Evolutionary conservation across 1,140 invertebrate species (phyloP).

Genomic region (Formica exsecta): DNA sequence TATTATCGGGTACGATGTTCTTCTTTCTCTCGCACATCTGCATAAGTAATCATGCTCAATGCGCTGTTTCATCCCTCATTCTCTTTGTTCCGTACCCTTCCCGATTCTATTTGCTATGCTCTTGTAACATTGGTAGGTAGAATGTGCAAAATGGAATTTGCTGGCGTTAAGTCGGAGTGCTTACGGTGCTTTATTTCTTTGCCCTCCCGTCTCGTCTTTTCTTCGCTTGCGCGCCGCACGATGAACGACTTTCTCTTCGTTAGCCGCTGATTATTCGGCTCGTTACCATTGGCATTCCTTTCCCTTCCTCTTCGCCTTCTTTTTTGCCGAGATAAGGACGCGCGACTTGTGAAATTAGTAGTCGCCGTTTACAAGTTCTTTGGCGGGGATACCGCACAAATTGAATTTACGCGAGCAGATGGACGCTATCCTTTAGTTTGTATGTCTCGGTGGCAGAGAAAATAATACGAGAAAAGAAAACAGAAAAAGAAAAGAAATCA

Average conservation of each 20-base stretch:
- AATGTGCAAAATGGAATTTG: slow-evolving; percentile 61
- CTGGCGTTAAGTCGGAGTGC: slow-evolving; percentile 59
- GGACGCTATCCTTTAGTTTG: slow-evolving; percentile 9
- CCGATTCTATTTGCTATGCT: slow-evolving; percentile 38
- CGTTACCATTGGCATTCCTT: slow-evolving; percentile 56
- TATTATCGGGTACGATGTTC: neutral
- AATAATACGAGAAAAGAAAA: slow-evolving; percentile 37
- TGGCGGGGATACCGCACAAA: slow-evolving; percentile 46
- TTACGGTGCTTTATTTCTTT: slow-evolving; percentile 62
- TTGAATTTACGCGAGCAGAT: slow-evolving; percentile 52
- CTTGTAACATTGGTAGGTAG: neutral
- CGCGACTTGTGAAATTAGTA: slow-evolving; percentile 60
- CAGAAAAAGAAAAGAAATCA: slow-evolving; percentile 14
- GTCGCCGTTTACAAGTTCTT: slow-evolving; percentile 55
- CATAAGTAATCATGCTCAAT: slow-evolving; percentile 46
- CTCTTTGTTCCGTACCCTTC: slow-evolving; percentile 39
- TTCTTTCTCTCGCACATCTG: slow-evolving; percentile 14
- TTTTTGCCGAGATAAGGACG: slow-evolving; percentile 15
- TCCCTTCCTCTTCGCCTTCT: slow-evolving; percentile 22
- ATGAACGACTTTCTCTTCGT: slow-evolving; percentile 57
- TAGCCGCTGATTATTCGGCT: slow-evolving; percentile 60
- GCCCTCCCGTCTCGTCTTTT: slow-evolving; percentile 14
- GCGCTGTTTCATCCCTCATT: slow-evolving; percentile 53
- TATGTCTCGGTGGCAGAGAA: slow-evolving; percentile 25
- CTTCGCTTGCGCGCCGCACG: slow-evolving; percentile 22